Conservation (phyloP, 2,888 invertebrate species). For the Tipula confusa region DNA sequence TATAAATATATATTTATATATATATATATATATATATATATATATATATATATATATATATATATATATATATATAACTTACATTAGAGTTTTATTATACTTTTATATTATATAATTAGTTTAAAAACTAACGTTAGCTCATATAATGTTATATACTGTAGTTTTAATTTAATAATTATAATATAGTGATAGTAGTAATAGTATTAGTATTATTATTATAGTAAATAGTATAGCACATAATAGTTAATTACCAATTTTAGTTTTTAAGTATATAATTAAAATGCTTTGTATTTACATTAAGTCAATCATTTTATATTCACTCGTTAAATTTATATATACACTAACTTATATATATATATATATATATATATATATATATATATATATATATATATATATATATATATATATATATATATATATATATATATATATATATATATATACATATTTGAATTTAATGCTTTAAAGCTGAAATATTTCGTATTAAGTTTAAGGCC, state of each 20-base stretch:
- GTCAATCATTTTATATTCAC: neutral
- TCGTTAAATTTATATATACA: no score
- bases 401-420: no score
- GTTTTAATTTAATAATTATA: neutral
- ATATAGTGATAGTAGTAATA: neutral
- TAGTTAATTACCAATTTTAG: neutral
- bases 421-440: no score
- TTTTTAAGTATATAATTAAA: neutral
- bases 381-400: no score
- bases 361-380: no score
- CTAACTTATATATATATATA: no score
- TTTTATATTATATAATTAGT: neutral
- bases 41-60: neutral
- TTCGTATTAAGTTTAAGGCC: slow-evolving; percentile 13
- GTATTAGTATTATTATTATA: neutral
- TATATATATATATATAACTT: neutral
- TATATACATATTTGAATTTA: no score
- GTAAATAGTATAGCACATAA: neutral
- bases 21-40: neutral
- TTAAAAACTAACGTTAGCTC: neutral
- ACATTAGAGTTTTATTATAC: neutral
- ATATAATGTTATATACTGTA: neutral
- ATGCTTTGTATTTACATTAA: neutral
- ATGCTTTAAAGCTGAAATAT: no score
- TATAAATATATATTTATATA: neutral